These are phyloP conservation scores for Amitus sp. DNA, from an alignment of 2,888 invertebrate genomes.

Conservation along the genomic window DNA sequence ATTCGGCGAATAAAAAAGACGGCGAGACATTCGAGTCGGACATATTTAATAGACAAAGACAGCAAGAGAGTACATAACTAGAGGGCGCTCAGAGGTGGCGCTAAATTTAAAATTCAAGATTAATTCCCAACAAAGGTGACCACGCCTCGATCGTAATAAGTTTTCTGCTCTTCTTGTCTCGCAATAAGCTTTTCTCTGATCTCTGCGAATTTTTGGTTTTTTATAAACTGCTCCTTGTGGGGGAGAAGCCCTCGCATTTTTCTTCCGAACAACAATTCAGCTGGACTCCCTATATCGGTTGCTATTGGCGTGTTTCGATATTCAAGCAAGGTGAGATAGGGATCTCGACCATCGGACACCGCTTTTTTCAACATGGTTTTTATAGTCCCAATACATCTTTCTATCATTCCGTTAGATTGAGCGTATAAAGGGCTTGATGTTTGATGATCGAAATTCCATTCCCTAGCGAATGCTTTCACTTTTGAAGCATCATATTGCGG, in stretches of 20 bases:
- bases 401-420: constrained; percentile 19
- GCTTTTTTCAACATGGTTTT: constrained; percentile 42
- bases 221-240: neutral
- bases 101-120: no score
- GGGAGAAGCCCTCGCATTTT: constrained; percentile 34
- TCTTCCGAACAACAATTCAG: constrained; percentile 34
- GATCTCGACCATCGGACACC: constrained; percentile 28
- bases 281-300: constrained; percentile 28
- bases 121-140: no score
- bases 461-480: constrained; percentile 15
- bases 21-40: no score
- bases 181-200: neutral
- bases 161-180: constrained; percentile 20
- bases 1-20: no score
- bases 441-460: constrained; percentile 17
- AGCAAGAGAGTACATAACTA: no score
- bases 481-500: constrained; percentile 12
- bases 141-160: constrained; percentile 25
- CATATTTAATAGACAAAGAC: no score
- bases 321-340: constrained; percentile 32
- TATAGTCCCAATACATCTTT: constrained; percentile 34
- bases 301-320: constrained; percentile 40
- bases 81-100: no score
- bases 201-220: neutral
- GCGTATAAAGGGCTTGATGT: constrained; percentile 16